phyloP scores from a whole-genome alignment of 2,888 invertebrate species.

The Beris morrisii region DNA sequence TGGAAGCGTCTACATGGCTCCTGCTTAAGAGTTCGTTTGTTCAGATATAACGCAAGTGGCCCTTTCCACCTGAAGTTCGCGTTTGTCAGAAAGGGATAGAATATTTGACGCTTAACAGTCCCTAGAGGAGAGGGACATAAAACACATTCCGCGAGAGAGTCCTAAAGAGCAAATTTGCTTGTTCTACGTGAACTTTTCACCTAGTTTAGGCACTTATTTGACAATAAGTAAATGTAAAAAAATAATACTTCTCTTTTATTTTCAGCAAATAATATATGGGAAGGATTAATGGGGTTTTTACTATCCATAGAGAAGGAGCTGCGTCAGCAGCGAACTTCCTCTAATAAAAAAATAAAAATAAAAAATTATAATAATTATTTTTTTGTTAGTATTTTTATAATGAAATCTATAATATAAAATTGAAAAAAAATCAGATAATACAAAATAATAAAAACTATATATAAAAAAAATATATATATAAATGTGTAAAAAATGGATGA shows the following conservation, averaged over 20 bases:
- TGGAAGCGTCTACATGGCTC: no score
- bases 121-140: no score
- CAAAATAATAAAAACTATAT: slow-evolving; percentile 30
- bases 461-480: slow-evolving; percentile 28
- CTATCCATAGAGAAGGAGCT: slow-evolving; percentile 34
- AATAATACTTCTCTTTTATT: slow-evolving; percentile 1
- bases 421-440: slow-evolving; percentile 20
- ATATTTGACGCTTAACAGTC: no score
- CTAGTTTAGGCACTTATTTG: no score
- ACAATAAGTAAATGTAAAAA: no score
- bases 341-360: slow-evolving; percentile 36
- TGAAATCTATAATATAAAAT: slow-evolving; percentile 39
- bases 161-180: no score
- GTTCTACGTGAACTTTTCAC: no score
- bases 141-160: no score
- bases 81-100: no score
- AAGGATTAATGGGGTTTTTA: slow-evolving; percentile 38
- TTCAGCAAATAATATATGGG: slow-evolving; percentile 29
- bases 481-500: slow-evolving; percentile 57
- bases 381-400: slow-evolving; percentile 42
- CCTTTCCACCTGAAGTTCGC: no score
- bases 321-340: slow-evolving; percentile 36
- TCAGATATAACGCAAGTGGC: no score
- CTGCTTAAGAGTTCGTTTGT: no score
- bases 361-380: slow-evolving; percentile 40